These are phyloP conservation scores for Apotomis turbidana DNA, from an alignment of 2,888 invertebrate genomes.

Conservation along the genomic window DNA sequence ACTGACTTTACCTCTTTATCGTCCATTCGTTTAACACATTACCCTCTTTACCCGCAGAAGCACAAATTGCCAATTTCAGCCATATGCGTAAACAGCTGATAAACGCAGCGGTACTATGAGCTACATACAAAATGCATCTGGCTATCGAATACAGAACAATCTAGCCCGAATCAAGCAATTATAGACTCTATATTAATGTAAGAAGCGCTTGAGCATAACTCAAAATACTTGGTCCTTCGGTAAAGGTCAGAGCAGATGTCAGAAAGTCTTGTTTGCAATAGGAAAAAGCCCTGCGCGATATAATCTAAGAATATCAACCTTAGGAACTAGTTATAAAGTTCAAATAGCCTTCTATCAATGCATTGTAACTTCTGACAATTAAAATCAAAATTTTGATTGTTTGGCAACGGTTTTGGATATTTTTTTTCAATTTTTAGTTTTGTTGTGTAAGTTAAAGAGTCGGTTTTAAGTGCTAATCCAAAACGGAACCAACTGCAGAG, in stretches of 20 bases:
- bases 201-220: background rate
- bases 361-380: background rate
- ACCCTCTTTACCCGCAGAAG: background rate
- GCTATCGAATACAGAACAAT: constrained; percentile 3
- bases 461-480: background rate
- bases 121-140: constrained; percentile 31
- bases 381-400: background rate
- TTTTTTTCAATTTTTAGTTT: background rate
- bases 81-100: constrained; percentile 16
- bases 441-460: background rate
- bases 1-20: background rate
- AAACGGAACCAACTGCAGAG: background rate
- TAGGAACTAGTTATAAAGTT: background rate
- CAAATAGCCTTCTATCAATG: background rate
- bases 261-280: constrained; percentile 23
- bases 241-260: constrained; percentile 39
- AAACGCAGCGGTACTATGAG: background rate
- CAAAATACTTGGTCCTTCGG: background rate
- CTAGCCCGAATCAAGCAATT: background rate
- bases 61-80: constrained; percentile 11
- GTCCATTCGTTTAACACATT: background rate
- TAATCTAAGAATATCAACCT: background rate
- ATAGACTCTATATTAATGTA: constrained; percentile 1
- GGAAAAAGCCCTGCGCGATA: constrained; percentile 11
- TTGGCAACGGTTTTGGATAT: background rate